Base-by-base conservation (phyloP, 2,797 vertebrate species). In the Lophius americanus region DNA sequence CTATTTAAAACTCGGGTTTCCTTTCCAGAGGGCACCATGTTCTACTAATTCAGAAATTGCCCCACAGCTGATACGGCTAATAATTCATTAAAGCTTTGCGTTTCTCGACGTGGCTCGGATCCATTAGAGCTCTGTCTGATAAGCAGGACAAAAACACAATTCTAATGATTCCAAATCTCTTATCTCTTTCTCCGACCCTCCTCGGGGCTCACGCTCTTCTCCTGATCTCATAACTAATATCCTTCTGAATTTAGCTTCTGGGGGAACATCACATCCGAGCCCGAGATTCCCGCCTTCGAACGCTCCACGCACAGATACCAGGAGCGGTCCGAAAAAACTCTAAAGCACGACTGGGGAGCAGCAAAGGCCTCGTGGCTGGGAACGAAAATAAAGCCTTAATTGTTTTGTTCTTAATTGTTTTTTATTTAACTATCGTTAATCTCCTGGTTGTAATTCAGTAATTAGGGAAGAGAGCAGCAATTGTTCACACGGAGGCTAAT, bases 321-420 rank as follows among this genome's bases (percentile, higher is more conserved):
- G 44, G 73, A 23, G 23, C 23, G 23, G 23, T 23, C 23, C 23
- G 23, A 23, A 23, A 23, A 23, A 23, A 23, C 23, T 23, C 23
- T 23, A 23, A 23, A 23, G 23, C 23, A 23, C 23, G 23, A 23
- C 58, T 44, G 42, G 62, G 62, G 76, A 81, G 65, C n/a, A 69
- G 68, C 23, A 32, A 65, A 52, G 37, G 53, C 84, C 83, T 76
- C 12, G 7, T 68, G 77, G 23, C 23, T 23, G 71, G 9, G 37
- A 6, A 3, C n/a, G 4, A 39, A 70, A 75, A 4, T 38, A 38
- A 65, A 42, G 10, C 41, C 70, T 54, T 88, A 87, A 89, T 89
- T 89, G 87, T 91, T 88, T 87, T 86, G 67, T 85, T 82, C 75
- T 85, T 90, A 88, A 91, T 89, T 82, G 82, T 83, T 86, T 90